A percentile compares a stretch with the other conserved stretches of the same genome.
phyloP scores from a whole-genome alignment of 2,888 invertebrate species.

The Drosophila nr. perissopoda region DNA sequence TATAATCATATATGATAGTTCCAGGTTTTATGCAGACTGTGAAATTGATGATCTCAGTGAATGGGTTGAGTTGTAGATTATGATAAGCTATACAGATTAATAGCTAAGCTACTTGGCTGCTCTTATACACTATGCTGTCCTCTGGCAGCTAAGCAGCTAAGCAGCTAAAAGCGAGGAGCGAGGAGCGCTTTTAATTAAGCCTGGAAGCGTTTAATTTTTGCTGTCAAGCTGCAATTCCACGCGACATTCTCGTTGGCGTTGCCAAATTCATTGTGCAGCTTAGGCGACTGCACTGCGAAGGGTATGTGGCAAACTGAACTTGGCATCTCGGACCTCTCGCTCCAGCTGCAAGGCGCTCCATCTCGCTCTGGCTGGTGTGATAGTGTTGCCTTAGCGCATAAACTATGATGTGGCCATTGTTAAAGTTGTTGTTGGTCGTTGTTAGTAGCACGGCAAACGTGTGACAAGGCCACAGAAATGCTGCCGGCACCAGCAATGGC shows the following conservation, averaged over 20 bases:
- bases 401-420: constrained; percentile 66
- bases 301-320: constrained; percentile 43
- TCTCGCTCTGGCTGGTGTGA: constrained; percentile 36
- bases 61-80: background rate
- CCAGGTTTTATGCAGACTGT: background rate
- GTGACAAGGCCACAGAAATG: constrained; percentile 77
- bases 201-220: background rate
- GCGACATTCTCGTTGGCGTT: constrained; percentile 1
- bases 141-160: background rate
- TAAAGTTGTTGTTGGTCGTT: constrained; percentile 49
- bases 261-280: constrained; percentile 3
- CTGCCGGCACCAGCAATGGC: constrained; percentile 47
- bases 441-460: constrained; percentile 64
- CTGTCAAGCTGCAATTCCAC: background rate
- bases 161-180: background rate
- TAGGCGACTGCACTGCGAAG: constrained; percentile 16
- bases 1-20: too few relatives aligned
- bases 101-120: too few relatives aligned
- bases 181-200: background rate
- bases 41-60: background rate
- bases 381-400: constrained; percentile 72
- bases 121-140: too few relatives aligned
- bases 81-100: background rate
- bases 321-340: constrained; percentile 18
- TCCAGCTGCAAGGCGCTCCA: background rate